Base-by-base conservation (phyloP, 2,888 invertebrate species). In the Actias luna region DNA sequence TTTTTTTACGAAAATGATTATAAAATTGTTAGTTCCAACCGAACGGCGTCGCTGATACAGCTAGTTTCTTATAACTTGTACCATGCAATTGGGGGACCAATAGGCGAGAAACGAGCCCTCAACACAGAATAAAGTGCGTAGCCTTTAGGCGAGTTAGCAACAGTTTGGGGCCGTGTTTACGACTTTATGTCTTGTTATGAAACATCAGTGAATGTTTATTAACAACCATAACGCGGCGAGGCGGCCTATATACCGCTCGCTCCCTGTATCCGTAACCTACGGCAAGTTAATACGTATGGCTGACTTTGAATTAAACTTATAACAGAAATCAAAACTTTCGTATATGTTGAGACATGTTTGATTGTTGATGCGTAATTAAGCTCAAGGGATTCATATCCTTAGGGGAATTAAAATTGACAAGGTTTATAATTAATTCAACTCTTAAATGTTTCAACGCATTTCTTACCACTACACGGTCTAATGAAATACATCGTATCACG, bases 181-280 rank as follows among this genome's bases (percentile, higher is more conserved):
- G 64, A 63, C 55, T 64, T 57, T 52, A 62, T 60, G 62, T 64
- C 65, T 66, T 64, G 69, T 64, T 52, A 8, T 46, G 50, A 67
- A 69, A 66, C 62, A 67, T 65, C 65, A 65, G 62, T 67, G 65
- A 65, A 66, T 59, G 63, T 64, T 58, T 64, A 63, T 55, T 36
- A 60, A 59, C 42, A 58, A 52, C 29, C 36, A 63, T 63, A 31
- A n/a, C 18, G 31, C 63, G 36, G 46, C 29, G 29, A 33, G 31
- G n/a, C 55, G 31, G n/a, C 55, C 14, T 27, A 10, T 50, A 25
- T 25, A 55, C 29, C 16, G n/a, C n/a, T 16, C 29, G 55, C 27
- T 29, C 16, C n/a, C 16, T 7, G 16, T 55, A 55, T 55, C n/a
- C 55, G 16, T 29, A 55, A n/a, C 55, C 16, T 16, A n/a, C 1